These are phyloP conservation scores for Resseliella maxima DNA, from an alignment of 2,888 invertebrate genomes.

Conservation along the genomic window DNA sequence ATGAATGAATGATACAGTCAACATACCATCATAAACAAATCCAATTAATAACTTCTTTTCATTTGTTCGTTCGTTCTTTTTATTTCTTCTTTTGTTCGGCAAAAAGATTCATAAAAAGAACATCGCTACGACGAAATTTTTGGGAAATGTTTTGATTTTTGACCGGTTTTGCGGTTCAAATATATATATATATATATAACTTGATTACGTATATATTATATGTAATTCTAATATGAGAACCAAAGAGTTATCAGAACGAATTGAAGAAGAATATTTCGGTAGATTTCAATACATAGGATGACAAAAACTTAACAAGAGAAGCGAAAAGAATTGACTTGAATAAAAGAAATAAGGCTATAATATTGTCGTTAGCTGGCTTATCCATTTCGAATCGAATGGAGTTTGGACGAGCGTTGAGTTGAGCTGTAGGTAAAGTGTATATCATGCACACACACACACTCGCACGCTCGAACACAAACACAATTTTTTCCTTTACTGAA, in stretches of 20 bases:
- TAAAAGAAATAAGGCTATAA: neutral
- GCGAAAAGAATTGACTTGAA: too few species aligned
- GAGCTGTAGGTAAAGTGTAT: neutral
- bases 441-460: neutral
- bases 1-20: too few species aligned
- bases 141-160: constrained; percentile 19
- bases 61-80: too few species aligned
- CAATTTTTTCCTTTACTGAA: too few species aligned
- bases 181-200: neutral
- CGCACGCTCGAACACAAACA: too few species aligned
- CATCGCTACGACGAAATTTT: neutral
- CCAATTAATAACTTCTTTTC: neutral
- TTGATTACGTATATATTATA: constrained; percentile 31
- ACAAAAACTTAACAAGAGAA: too few species aligned
- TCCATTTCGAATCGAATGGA: constrained; percentile 36
- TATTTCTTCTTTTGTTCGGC: neutral
- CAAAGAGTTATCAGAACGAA: neutral
- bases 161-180: constrained; percentile 18
- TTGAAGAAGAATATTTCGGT: neutral
- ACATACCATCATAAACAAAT: neutral
- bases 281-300: neutral
- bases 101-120: neutral
- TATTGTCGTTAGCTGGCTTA: neutral
- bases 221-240: neutral
- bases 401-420: neutral